Evolutionary conservation across 1,140 invertebrate genomes (phyloP), one percentile per base, ranked within the genome.

Genomic region (Drosophila tristis): DNA sequence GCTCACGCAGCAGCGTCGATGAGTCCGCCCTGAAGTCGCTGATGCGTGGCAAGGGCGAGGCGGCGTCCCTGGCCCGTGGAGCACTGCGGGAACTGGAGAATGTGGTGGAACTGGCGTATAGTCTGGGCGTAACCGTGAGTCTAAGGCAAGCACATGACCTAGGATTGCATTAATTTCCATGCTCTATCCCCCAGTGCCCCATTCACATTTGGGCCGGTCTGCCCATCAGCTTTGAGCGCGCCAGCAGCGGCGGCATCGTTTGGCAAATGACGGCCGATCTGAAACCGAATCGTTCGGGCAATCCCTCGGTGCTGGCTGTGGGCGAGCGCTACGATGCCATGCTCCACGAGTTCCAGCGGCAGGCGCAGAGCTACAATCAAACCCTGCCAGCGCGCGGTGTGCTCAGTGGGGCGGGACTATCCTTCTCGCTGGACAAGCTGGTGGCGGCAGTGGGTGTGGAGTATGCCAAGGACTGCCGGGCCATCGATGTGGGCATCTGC

Each of bases 21-120:
- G 91, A 93, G 1, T 95, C 94, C 57, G 84, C 94, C 0, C 91
- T 96, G 2, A 94, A 93, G 42, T 92, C 93, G 2, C 93, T 96
- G 35, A 94, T 94, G 6, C 94, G 93, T 60, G 94, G 95, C 48
- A 94, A 95, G 77, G 93, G 94, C 4, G 95, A 96, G 81, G 94
- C 94, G 16, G 93, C 94, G 11, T 92, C 92, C 11, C 87, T 95
- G 5, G 95, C 95, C 4, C 95, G 95, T 50, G 93, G 95, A 78
- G 96, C 94, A 0, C 74, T 98, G 0, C 92, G 94, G 56, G 95
- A 97, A 65, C 93, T 98, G 47, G 95, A 97, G 81, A 93, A 92
- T 4, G 94, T 98, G 2, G 95, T 95, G 39, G 93, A 93, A 20
- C 92, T 96, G 84, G 94, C 95, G 9, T 94, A 95, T 78, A 93